Conservation (phyloP, 2,797 vertebrate species). For the Mionectes olivaceus region DNA sequence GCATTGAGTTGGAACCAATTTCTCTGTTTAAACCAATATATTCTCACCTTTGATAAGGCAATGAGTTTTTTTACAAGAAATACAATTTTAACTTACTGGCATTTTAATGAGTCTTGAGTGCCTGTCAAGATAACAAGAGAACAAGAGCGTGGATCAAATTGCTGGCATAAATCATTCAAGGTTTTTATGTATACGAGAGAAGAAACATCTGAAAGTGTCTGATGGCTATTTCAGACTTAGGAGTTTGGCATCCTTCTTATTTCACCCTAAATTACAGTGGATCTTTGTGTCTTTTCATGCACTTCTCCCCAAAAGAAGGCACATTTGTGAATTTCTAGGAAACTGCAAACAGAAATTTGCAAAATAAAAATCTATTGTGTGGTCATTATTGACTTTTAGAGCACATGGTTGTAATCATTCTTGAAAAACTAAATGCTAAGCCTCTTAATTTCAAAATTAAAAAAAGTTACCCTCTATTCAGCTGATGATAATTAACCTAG, state of each 20-base stretch:
- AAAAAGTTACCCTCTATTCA: neutral
- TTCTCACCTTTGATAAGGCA: neutral
- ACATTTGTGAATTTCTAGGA: neutral
- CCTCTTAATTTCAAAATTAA: neutral
- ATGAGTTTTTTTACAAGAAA: neutral
- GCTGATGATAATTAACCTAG: neutral
- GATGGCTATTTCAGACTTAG: neutral
- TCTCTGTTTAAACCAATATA: conserved; percentile 14
- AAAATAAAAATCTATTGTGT: neutral
- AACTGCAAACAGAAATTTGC: neutral
- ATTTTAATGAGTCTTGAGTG: conserved; percentile 6
- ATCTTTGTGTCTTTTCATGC: neutral
- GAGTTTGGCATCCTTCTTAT: neutral
- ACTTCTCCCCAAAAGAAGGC: neutral
- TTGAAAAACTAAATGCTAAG: neutral
- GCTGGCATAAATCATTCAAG: neutral
- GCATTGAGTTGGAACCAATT: neutral
- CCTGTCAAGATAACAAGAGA: neutral
- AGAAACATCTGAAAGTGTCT: neutral
- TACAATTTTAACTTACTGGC: neutral
- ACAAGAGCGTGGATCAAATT: neutral
- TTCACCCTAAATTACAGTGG: neutral
- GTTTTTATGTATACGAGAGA: neutral
- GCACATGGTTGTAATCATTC: neutral
- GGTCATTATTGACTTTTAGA: neutral